Conservation (phyloP, 2,888 invertebrate species). For the Rhabditoides inermis region DNA sequence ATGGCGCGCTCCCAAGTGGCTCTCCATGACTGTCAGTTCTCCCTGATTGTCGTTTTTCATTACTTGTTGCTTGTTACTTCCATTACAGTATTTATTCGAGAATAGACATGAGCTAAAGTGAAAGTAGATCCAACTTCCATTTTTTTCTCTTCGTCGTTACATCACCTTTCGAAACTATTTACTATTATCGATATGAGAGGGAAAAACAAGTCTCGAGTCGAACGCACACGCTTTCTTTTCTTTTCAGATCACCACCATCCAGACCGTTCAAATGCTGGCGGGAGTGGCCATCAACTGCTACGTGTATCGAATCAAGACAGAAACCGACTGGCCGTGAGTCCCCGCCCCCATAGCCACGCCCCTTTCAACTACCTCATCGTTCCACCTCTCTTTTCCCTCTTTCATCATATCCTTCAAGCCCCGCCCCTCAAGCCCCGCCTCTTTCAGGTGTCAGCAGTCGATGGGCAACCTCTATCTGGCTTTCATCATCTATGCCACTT, state of each 20-base stretch:
- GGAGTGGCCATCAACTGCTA: slow-evolving; percentile 43
- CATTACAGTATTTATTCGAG: not conserved
- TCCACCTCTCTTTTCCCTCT: not conserved
- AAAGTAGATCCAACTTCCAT: no score
- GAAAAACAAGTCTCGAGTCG: no score
- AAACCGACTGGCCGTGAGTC: slow-evolving; percentile 22
- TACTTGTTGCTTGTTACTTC: no score
- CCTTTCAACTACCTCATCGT: not conserved
- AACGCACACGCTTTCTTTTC: no score
- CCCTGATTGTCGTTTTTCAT: no score
- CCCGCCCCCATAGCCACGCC: not conserved
- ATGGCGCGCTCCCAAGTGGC: slow-evolving; percentile 58
- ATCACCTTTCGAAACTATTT: no score
- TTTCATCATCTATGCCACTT: slow-evolving; percentile 44
- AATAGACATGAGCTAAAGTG: not conserved
- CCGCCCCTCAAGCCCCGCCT: not conserved
- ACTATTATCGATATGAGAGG: no score
- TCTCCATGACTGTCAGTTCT: no score
- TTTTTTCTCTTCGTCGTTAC: no score
- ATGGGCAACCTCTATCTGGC: slow-evolving; percentile 45
- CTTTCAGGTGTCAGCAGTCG: slow-evolving; percentile 43
- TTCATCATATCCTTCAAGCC: not conserved
- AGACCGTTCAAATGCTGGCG: slow-evolving; percentile 47
- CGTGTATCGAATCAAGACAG: slow-evolving; percentile 41
- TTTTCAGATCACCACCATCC: slow-evolving; percentile 46